Conservation (phyloP, 2,888 invertebrate genomes). For the Hydrotaea diabolus region DNA sequence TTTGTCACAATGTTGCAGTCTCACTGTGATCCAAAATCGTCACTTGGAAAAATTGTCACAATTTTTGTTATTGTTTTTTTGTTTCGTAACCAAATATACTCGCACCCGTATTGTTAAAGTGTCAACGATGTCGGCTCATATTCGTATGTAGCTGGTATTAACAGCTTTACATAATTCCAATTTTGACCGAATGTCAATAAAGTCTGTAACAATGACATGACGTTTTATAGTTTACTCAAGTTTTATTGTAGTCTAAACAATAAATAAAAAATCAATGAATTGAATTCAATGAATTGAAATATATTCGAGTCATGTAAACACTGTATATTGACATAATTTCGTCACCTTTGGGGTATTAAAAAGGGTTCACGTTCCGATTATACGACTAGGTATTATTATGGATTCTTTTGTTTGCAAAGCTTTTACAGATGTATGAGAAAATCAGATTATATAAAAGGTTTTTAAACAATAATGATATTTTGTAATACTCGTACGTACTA, state of each 20-base stretch:
- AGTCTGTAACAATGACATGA: background rate
- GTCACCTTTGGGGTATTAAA: background rate
- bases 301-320: background rate
- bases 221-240: background rate
- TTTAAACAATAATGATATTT: too few species aligned
- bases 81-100: background rate
- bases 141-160: background rate
- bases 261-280: constrained; percentile 5
- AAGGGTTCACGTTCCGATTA: background rate
- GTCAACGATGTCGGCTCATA: background rate
- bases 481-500: too few species aligned
- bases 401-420: constrained; percentile 3
- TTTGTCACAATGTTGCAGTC: background rate
- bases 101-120: background rate
- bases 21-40: background rate
- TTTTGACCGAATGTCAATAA: background rate
- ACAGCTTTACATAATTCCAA: background rate
- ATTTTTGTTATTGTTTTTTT: background rate
- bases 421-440: too few species aligned
- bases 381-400: background rate
- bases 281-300: background rate
- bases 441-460: too few species aligned
- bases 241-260: constrained; percentile 5
- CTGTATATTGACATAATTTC: constrained; percentile 7
- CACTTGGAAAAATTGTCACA: constrained; percentile 6